Evolutionary conservation across 2,113 vertebrate genomes (phyloP).

Genomic region (Myrmecobius fasciatus): DNA sequence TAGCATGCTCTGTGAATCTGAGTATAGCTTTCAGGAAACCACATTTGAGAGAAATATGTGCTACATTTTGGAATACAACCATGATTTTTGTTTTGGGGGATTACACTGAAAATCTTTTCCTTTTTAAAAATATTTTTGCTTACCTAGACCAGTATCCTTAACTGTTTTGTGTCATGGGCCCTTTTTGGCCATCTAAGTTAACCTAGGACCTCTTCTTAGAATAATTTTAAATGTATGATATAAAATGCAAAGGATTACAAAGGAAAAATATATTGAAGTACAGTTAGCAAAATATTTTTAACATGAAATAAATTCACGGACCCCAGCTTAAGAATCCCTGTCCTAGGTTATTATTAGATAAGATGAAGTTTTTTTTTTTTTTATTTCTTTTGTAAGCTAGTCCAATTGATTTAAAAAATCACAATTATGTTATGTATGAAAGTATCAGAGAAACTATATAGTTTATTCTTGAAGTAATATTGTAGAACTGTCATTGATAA

Average conservation of each 20-base stretch:
- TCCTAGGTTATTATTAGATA: neutral
- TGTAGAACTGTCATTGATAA: neutral
- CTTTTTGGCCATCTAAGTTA: neutral
- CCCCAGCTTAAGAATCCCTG: neutral
- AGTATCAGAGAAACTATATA: neutral
- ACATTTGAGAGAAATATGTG: neutral
- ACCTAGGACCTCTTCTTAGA: neutral
- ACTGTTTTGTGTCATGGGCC: neutral
- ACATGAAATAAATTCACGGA: neutral
- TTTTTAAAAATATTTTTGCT: neutral
- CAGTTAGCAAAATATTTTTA: neutral
- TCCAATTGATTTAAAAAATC: neutral
- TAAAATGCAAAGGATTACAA: neutral
- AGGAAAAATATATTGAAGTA: neutral
- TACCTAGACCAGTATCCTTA: neutral
- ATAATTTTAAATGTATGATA: neutral
- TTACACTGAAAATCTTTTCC: neutral
- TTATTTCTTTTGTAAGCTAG: neutral
- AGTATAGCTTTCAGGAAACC: neutral
- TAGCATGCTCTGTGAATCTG: neutral
- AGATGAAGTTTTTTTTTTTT: neutral
- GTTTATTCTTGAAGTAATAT: neutral
- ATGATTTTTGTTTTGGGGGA: neutral
- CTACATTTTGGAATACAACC: neutral
- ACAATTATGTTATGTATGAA: neutral